These are phyloP conservation scores for Microctonus hyperodae DNA, from an alignment of 2,888 invertebrate species.

Conservation along the genomic window DNA sequence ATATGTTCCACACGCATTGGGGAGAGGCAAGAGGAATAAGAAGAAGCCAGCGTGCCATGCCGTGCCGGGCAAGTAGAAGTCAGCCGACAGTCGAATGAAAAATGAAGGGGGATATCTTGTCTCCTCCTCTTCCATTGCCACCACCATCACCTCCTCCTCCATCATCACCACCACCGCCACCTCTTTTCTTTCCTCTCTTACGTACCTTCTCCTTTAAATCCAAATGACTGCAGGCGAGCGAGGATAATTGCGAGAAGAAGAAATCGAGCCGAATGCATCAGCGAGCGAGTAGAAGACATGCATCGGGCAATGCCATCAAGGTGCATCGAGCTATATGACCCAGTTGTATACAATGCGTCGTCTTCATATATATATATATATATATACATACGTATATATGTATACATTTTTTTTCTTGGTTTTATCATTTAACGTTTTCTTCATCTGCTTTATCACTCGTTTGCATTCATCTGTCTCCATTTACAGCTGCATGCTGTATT, in stretches of 20 bases:
- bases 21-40: conserved; percentile 11
- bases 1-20: conserved; percentile 18
- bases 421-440: conserved; percentile 2
- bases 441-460: neutral
- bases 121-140: neutral
- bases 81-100: conserved; percentile 31
- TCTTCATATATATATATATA: neutral
- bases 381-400: neutral
- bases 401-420: neutral
- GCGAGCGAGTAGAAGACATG: conserved; percentile 24
- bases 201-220: conserved; percentile 11
- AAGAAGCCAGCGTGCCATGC: conserved; percentile 30
- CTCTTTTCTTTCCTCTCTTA: neutral
- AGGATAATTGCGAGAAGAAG: conserved; percentile 32
- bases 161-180: neutral
- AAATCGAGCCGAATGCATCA: conserved; percentile 35
- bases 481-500: neutral
- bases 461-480: neutral
- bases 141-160: neutral
- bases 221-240: conserved; percentile 30
- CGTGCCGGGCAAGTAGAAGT: conserved; percentile 29
- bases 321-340: conserved; percentile 34
- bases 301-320: conserved; percentile 32
- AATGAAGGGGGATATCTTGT: conserved; percentile 27
- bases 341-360: conserved; percentile 25